Evolutionary conservation across 2,113 vertebrate genomes (phyloP), one percentile per base, ranked within the genome.

Genomic region (Hemichromis elongatus): DNA sequence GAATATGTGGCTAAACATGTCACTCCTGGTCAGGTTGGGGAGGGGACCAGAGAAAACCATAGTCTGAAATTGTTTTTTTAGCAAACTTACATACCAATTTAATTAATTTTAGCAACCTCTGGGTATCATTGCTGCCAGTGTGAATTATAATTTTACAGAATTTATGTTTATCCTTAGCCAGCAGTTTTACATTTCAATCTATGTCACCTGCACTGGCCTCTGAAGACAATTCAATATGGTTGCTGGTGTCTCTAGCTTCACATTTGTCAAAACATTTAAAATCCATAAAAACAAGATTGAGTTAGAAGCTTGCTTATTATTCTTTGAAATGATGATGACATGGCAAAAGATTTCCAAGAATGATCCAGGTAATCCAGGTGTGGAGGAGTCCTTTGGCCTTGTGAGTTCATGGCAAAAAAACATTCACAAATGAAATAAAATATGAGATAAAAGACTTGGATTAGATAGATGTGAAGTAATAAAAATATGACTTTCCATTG

Each of bases 331-430:
- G 0, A 37, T 66, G 3, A 21, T 40, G 61, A 13, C 33, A 66
- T 40, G 19, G 19, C 33, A 66, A 37, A 63, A 37, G 19, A 66
- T 66, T 66, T 66, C 0, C 61, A 66, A 37, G 33, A 33, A 37
- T 13, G 61, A 68, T n/a, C n/a, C 12, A 14, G 1, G 63, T 42
- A n/a, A 68, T 42, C 35, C 63, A 42, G 12, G n/a, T 42, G 37
- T 68, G 0, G 0, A 68, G 7, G 37, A 40, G 37, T 37, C n/a
- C n/a, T 16, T 68, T 42, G 5, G 5, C 10, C 0, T 68, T 24
- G n/a, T 1, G 24, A 21, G 63, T 18, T 70, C 37, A 45, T 45
- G 21, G 37, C n/a, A 70, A 45, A 70, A 66, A 40, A 10, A 13
- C 26, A 70, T 45, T 26, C 66, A 45, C 21, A 18, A 45, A 5